These are phyloP conservation scores for Rana temporaria DNA, from an alignment of 2,113 vertebrate species.

Conservation along the genomic window DNA sequence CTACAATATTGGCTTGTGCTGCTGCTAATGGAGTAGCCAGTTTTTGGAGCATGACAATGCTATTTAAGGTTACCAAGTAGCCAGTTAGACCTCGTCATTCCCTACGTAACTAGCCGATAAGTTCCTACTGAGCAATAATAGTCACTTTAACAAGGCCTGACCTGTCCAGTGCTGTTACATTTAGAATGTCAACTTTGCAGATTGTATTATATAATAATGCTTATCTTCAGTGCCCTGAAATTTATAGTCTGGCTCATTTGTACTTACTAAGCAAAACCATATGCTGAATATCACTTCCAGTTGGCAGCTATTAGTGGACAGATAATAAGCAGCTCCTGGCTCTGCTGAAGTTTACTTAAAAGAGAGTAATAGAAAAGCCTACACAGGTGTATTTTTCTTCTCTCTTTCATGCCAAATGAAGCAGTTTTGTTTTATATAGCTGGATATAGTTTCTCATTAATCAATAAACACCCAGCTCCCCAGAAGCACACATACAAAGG, in stretches of 20 bases:
- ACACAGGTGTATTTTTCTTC: conserved; percentile 24
- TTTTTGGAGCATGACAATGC: too few relatives aligned
- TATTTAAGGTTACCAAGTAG: too few relatives aligned
- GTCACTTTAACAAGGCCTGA: too few relatives aligned
- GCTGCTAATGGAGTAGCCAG: too few relatives aligned
- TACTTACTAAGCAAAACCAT: conserved; percentile 23
- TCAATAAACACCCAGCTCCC: neutral
- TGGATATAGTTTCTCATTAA: conserved; percentile 4
- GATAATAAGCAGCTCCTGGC: conserved; percentile 13
- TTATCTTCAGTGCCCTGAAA: neutral
- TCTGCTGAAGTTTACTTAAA: conserved; percentile 9
- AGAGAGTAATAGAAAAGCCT: neutral
- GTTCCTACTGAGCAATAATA: too few relatives aligned
- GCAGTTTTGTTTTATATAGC: neutral
- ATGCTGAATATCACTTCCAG: conserved; percentile 30
- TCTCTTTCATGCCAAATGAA: conserved; percentile 9
- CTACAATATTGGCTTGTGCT: too few relatives aligned
- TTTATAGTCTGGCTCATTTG: conserved; percentile 30
- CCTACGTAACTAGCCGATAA: too few relatives aligned
- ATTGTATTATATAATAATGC: neutral
- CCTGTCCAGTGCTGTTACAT: too few relatives aligned
- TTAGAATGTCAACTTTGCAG: too few relatives aligned
- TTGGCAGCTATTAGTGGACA: conserved; percentile 26
- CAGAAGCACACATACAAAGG: too few relatives aligned
- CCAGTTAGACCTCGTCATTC: conserved; percentile 30